Percentiles rank a stretch among this genome's conserved stretches.
Evolutionary conservation across 2,797 vertebrate genomes (phyloP).

Genomic region (Xerus rutilus): DNA sequence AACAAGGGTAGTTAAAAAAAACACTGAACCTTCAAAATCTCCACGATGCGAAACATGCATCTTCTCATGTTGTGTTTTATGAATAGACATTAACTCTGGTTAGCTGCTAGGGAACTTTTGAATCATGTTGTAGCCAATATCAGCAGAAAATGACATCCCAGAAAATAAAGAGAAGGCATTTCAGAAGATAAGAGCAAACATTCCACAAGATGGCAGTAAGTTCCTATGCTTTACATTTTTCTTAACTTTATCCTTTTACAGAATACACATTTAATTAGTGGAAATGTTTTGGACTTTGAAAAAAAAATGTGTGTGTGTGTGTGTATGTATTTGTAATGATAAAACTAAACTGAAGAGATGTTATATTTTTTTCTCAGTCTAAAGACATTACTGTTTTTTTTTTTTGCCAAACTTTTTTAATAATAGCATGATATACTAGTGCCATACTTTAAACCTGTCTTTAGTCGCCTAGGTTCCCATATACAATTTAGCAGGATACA

Average conservation of each 20-base stretch:
- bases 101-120: not conserved
- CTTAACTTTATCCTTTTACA: conserved; percentile 67
- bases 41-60: not conserved
- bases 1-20: not conserved
- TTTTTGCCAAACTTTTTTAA: conserved; percentile 15
- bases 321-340: conserved; percentile 72
- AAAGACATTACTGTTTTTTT: conserved; percentile 36
- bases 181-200: not conserved
- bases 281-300: conserved; percentile 76
- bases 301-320: not conserved
- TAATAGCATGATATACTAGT: conserved; percentile 32
- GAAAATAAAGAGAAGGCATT: not conserved
- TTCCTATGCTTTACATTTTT: conserved; percentile 77
- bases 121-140: conserved; percentile 51
- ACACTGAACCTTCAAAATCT: not conserved
- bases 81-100: not conserved
- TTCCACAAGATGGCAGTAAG: conserved; percentile 92
- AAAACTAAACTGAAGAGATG: conserved; percentile 63
- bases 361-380: conserved; percentile 67
- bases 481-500: not conserved
- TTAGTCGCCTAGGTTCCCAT: conserved; percentile 6
- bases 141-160: conserved; percentile 19
- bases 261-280: conserved; percentile 78
- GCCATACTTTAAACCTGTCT: conserved; percentile 41
- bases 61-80: conserved; percentile 34